Base-by-base conservation (phyloP, 1,140 invertebrate genomes). In the Drosophila erecta region DNA sequence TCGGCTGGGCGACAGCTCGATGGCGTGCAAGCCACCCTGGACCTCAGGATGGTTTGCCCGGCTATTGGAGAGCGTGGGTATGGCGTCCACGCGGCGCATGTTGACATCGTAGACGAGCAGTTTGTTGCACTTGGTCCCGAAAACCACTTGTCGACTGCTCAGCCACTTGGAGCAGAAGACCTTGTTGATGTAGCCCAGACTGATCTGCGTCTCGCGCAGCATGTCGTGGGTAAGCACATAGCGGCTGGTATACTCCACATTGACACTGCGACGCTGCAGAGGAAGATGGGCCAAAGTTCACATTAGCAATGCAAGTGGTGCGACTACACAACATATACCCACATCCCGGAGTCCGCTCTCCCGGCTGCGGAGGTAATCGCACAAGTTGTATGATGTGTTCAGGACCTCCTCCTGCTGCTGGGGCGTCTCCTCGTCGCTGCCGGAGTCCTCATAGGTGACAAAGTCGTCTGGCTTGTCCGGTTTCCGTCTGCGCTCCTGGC, bases 71-170 rank as follows among this genome's bases (percentile, higher is more conserved):
- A 98, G 93, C 14, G 95, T 97, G 14, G 97, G 98, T 86, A 98
- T 98, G 76, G 96, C 95, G 90, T 97, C 96, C 90, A 98, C 93
- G 41, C 95, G 94, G 41, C 96, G 95, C 37, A 95, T 96, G 24
- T 95, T 94, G 2, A 97, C 95, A 93, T 98, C 96, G 83, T 97
- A 95, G 12, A 98, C 96, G 93, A 97, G 95, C 74, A 98, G 92
- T 95, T 98, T 98, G 93, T 99, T 99, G 92, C 98, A 99, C 92
- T 99, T 99, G 27, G 98, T 98, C 37, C 98, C 98, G 93, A 98
- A 97, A 4, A 98, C 97, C 62, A 99, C 96, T 94, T 98, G 97
- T 91, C 97, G 94, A 93, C 98, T 97, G 84, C 96, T 98, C 15
- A 99, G 94, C 98, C 98, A 99, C 92, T 98, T 96, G 1, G 98